These are phyloP conservation scores for Linyphia triangularis DNA, from an alignment of 2,888 invertebrate species.

Conservation along the genomic window DNA sequence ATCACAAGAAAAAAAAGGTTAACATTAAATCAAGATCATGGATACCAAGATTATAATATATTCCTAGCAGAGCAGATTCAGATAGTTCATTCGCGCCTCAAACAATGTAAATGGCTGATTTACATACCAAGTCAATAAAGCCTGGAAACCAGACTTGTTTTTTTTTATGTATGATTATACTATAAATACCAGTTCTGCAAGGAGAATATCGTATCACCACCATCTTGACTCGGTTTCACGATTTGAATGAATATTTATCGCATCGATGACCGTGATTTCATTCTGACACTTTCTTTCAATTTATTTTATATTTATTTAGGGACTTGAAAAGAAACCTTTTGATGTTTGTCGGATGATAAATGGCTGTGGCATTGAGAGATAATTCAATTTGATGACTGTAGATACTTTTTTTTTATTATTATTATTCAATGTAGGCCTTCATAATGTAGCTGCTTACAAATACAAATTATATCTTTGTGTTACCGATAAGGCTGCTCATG, in stretches of 20 bases:
- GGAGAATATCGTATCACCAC: background rate
- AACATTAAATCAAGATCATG: background rate
- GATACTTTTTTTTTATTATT: too few species aligned
- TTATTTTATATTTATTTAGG: too few species aligned
- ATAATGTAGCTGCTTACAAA: too few species aligned
- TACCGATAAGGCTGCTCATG: too few species aligned
- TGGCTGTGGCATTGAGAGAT: too few species aligned
- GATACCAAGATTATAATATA: background rate
- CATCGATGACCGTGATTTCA: background rate
- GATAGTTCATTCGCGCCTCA: constrained; percentile 22
- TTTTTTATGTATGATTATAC: background rate
- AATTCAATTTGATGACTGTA: too few species aligned
- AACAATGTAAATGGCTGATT: constrained; percentile 52
- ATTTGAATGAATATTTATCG: background rate
- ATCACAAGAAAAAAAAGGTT: background rate
- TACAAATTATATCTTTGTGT: too few species aligned
- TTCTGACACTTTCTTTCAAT: background rate
- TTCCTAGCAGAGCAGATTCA: background rate
- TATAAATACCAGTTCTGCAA: background rate
- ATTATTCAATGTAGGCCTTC: too few species aligned
- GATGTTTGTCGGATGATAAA: too few species aligned
- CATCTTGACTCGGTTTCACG: background rate
- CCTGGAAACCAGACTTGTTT: constrained; percentile 63
- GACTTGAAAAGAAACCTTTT: too few species aligned
- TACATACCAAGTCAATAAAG: constrained; percentile 51